Evolutionary conservation across 2,113 vertebrate genomes (phyloP), one percentile per base, ranked within the genome.

Genomic region (Psilopogon haemacephalus): DNA sequence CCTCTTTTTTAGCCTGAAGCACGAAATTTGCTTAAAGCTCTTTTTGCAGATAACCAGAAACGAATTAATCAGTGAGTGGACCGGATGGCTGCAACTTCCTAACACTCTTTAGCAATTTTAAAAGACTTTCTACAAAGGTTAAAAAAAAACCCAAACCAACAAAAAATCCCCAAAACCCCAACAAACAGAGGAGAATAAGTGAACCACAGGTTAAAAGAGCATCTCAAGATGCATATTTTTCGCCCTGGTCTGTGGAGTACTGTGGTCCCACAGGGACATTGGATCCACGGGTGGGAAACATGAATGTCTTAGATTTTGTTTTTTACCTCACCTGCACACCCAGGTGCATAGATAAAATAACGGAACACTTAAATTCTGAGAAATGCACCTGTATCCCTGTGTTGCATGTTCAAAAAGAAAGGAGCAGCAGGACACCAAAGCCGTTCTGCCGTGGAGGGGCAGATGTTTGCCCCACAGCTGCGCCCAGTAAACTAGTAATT

Each of bases 11-110:
- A 92, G 89, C 72, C 78, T 50, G 64, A 74, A 94, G 82, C 94
- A 94, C 82, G n/a, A 94, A 96, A 95, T 92, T 94, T 93, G 87
- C 87, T 95, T 91, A 96, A 91, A 83, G 60, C 89, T 94, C 87
- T 91, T 92, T 94, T 91, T 92, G 72, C 68, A 80, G 93, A 94
- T 83, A 87, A 92, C 78, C 75, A 70, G 89, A 83, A 95, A 91
- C 72, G 84, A 94, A 95, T 89, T 85, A 46, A 93, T 16, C 78
- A 26, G 64, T 42, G 78, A 44, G 24, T 20, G 72, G 68, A 85
- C 50, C 3, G 30, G 17, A 56, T 15, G 68, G 32, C 81, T 56
- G 63, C 37, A 91, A 86, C 75, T 87, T 90, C 26, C 67, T 32
- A 70, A 58, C 3, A 40, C 20, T 72, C 55, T 59, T 14, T 38